Base-by-base conservation (phyloP, 2,113 vertebrate species). In the Scophthalmus maximus region DNA sequence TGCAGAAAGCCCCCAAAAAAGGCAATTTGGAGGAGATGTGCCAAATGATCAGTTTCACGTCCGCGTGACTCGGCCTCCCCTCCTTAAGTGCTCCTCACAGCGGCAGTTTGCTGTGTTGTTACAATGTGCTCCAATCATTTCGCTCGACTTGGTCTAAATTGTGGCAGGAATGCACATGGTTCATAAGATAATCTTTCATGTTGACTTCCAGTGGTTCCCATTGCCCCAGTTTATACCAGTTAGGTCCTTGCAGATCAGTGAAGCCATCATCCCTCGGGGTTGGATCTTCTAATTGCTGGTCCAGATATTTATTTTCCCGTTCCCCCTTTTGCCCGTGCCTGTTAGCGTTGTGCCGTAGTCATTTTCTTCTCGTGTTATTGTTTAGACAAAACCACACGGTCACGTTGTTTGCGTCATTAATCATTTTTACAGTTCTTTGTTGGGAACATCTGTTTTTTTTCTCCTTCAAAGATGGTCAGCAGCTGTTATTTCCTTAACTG, bases 241-340 rank as follows among this genome's bases (percentile, higher is more conserved):
- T 20, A 32, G 59, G 56, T 67, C 61, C 53, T 76, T 61, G 84
- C 76, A 85, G 60, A 78, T 80, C 78, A 76, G 25, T 26, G 66
- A 61, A 68, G 52, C 55, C 76, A 74, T 73, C 56, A 44, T 63
- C 56, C 53, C 63, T 27, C 20, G 17, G 62, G 76, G 58, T 60
- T 67, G 44, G 23, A 30, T 60, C 51, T 58, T 58, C 47, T 68
- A 79, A 81, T 81, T 14, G 20, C 38, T 58, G 32, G 4, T 8
- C 14, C 26, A 40, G 18, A 51, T 62, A 72, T 71, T 27, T 72
- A 68, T 56, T 71, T 15, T 34, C 53, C 27, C 9, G 9, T 65
- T 76, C 26, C 34, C 14, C 9, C 10, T 61, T 74, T 51, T 60
- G 7, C 51, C 36, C 34, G 10, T n/a, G 4, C 52, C 56, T 36